These are phyloP conservation scores for Ceratina japonica DNA, from an alignment of 1,140 invertebrate species.

Conservation along the genomic window DNA sequence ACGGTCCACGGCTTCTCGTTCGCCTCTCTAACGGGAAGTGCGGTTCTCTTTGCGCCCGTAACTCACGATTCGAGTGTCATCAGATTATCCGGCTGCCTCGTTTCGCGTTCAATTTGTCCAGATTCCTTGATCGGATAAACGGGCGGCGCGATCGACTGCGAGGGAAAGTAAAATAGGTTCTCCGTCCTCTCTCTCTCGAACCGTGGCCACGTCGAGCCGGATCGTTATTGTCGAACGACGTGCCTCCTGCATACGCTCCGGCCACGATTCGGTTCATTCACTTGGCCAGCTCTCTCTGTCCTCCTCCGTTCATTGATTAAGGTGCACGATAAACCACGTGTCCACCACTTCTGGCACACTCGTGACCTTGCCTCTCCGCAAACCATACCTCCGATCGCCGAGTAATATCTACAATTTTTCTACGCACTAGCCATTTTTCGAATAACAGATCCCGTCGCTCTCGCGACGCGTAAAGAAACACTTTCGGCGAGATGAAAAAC, in stretches of 20 bases:
- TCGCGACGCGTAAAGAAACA: neutral
- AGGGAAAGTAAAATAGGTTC: neutral
- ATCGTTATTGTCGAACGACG: constrained; percentile 37
- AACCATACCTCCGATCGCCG: constrained; percentile 9
- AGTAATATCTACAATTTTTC: too few relatives aligned
- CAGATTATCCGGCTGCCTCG: constrained; percentile 22
- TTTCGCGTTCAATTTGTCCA: constrained; percentile 32
- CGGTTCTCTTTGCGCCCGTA: constrained; percentile 2
- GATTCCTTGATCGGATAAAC: constrained; percentile 18
- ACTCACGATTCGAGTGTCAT: constrained; percentile 34
- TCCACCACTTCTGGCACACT: constrained; percentile 64
- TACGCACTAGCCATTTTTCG: too few relatives aligned
- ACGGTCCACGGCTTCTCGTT: too few relatives aligned
- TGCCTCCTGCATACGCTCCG: constrained; percentile 23
- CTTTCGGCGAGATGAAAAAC: too few relatives aligned
- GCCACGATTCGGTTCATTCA: constrained; percentile 51
- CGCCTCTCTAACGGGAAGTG: too few relatives aligned
- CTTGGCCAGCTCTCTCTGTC: neutral
- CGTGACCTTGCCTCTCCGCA: constrained; percentile 68
- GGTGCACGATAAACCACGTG: constrained; percentile 59
- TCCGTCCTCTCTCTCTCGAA: constrained; percentile 1
- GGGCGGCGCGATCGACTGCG: too few relatives aligned
- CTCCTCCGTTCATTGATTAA: constrained; percentile 68
- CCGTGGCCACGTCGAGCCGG: constrained; percentile 15
- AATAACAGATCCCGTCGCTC: too few relatives aligned